Evolutionary conservation across 2,797 vertebrate genomes (phyloP).

Genomic region (Hydrolagus colliei): DNA sequence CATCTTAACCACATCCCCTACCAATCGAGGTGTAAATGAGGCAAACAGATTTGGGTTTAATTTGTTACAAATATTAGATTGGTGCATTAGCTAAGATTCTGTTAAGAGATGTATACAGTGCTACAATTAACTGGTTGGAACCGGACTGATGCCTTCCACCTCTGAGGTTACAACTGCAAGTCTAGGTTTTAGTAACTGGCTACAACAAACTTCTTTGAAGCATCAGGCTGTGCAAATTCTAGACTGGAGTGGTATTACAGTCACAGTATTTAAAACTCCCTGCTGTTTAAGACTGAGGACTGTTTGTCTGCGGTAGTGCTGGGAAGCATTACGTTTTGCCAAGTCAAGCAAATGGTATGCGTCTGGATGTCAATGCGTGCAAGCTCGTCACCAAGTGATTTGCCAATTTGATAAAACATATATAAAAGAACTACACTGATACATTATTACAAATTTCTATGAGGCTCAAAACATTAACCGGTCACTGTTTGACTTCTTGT

Average conservation of each 20-base stretch:
- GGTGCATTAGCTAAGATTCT: not conserved
- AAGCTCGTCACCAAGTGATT: not conserved
- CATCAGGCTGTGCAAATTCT: not conserved
- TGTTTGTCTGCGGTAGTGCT: not conserved
- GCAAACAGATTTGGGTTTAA: not conserved
- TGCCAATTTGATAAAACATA: not conserved
- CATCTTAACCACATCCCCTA: too few relatives aligned
- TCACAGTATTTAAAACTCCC: not conserved
- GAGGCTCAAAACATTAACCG: not conserved
- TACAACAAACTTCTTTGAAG: not conserved
- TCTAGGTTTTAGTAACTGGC: not conserved
- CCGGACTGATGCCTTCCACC: not conserved
- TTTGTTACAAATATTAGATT: not conserved
- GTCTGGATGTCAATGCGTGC: not conserved
- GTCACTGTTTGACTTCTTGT: not conserved
- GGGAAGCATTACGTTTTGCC: not conserved
- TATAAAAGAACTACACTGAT: not conserved
- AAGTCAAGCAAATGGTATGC: slow-evolving; percentile 6
- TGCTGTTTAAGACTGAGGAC: not conserved
- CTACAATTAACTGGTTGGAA: not conserved
- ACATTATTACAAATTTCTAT: not conserved
- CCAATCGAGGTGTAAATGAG: too few relatives aligned
- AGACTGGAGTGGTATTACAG: not conserved
- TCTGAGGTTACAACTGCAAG: not conserved
- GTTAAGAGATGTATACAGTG: not conserved